Evolutionary conservation across 2,113 vertebrate species (phyloP).

Genomic region (Syrmaticus mikado): DNA sequence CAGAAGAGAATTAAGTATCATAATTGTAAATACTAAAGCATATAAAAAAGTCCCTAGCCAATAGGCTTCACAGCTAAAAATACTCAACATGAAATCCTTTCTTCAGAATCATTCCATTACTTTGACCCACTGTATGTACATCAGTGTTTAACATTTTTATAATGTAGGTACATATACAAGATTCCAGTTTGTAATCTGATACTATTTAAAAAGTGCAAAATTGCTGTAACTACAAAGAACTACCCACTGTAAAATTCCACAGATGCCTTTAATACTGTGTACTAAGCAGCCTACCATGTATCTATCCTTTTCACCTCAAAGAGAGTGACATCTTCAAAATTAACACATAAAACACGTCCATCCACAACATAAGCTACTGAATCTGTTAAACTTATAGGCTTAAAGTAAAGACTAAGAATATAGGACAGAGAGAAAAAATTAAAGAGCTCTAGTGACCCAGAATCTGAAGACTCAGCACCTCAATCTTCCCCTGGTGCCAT

Average conservation of each 20-base stretch:
- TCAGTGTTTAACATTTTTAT: slow-evolving; percentile 39
- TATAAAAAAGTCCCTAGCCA: slow-evolving; percentile 13
- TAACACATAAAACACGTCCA: not conserved
- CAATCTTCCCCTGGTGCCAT: not conserved
- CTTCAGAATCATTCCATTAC: slow-evolving; percentile 48
- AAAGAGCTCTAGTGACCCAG: not conserved
- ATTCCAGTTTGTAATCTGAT: slow-evolving; percentile 60
- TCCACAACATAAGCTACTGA: not conserved
- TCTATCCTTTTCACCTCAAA: not conserved
- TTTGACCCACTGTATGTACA: not conserved
- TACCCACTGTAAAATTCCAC: slow-evolving; percentile 55
- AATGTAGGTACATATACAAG: slow-evolving; percentile 25
- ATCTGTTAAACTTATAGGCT: not conserved
- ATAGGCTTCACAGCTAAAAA: slow-evolving; percentile 64
- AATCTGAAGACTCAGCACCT: not conserved
- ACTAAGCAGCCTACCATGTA: slow-evolving; percentile 9
- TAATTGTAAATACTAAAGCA: slow-evolving; percentile 54
- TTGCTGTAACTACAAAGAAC: slow-evolving; percentile 55
- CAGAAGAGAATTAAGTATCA: slow-evolving; percentile 19
- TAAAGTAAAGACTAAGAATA: not conserved
- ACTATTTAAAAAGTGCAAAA: slow-evolving; percentile 65
- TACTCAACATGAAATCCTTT: not conserved
- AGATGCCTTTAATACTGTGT: slow-evolving; percentile 51
- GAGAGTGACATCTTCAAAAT: not conserved
- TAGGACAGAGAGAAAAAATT: not conserved